These are phyloP conservation scores for Camponotus pennsylvanicus DNA, from an alignment of 1,140 invertebrate species.

Conservation along the genomic window DNA sequence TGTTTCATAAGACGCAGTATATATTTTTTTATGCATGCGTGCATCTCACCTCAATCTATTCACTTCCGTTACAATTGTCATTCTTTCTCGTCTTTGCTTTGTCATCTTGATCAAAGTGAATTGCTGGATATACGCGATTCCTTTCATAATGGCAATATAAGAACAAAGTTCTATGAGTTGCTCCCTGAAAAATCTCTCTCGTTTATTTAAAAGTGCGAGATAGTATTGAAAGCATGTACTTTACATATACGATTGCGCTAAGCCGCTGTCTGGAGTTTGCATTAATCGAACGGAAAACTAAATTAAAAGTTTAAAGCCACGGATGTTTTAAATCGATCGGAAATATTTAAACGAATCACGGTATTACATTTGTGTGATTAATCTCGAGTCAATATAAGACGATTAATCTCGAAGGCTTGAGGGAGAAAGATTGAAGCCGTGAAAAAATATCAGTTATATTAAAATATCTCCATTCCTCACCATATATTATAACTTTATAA, in stretches of 20 bases:
- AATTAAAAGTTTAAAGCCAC: slow-evolving; percentile 59
- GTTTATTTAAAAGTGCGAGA: not conserved
- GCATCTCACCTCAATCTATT: not conserved
- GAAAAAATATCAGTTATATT: not conserved
- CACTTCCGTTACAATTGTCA: not conserved
- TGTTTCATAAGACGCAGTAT: not conserved
- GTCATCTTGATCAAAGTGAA: not conserved
- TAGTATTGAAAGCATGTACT: slow-evolving; percentile 30
- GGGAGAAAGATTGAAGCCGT: not conserved
- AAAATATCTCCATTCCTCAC: not conserved
- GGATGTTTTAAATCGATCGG: not conserved
- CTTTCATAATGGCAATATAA: not conserved
- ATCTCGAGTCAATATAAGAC: not conserved
- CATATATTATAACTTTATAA: not conserved
- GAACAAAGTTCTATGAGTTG: not conserved
- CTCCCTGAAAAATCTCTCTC: not conserved
- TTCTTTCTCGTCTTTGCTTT: not conserved
- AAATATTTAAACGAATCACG: slow-evolving; percentile 1
- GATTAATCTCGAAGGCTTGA: slow-evolving; percentile 7
- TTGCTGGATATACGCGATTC: not conserved
- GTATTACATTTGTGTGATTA: not conserved
- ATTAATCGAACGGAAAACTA: slow-evolving; percentile 40
- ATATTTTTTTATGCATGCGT: not conserved
- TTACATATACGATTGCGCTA: slow-evolving; percentile 37
- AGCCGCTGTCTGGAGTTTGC: slow-evolving; percentile 3